Evolutionary conservation across 2,113 vertebrate species (phyloP).

Genomic region (Myrmecophaga tridactyla): DNA sequence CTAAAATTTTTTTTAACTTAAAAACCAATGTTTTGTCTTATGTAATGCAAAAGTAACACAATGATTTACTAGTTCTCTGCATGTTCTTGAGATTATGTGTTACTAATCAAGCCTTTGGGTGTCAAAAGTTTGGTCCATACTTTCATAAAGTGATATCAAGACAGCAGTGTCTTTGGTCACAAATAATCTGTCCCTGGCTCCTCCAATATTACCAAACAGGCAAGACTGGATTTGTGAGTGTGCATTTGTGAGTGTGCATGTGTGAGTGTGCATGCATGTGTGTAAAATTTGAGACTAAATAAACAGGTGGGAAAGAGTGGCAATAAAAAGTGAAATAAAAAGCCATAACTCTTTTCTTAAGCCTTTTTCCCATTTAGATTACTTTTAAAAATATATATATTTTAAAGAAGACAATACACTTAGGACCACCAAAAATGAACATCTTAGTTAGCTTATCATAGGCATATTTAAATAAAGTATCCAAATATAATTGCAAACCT

Average conservation of each 20-base stretch:
- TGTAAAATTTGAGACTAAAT: not conserved
- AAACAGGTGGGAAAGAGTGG: not conserved
- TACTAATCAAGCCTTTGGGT: not conserved
- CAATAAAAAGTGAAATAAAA: slow-evolving; percentile 24
- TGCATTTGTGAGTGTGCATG: not conserved
- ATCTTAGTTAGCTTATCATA: too few relatives aligned
- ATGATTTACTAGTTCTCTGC: not conserved
- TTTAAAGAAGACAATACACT: too few relatives aligned
- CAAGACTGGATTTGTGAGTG: not conserved
- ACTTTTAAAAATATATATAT: too few relatives aligned
- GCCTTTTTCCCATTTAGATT: not conserved
- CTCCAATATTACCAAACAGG: not conserved
- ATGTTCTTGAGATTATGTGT: not conserved
- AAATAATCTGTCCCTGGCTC: not conserved
- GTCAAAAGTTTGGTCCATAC: not conserved
- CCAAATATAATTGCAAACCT: too few relatives aligned
- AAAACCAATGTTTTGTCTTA: not conserved
- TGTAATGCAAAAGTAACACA: not conserved
- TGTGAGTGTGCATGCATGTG: not conserved
- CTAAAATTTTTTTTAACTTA: not conserved
- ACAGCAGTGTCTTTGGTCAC: not conserved
- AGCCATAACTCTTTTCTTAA: not conserved
- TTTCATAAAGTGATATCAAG: slow-evolving; percentile 1
- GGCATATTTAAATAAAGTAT: too few relatives aligned
- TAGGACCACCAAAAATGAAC: too few relatives aligned